phyloP scores from a whole-genome alignment of 2,797 vertebrate species.

The Dendrocincla tyrannina region DNA sequence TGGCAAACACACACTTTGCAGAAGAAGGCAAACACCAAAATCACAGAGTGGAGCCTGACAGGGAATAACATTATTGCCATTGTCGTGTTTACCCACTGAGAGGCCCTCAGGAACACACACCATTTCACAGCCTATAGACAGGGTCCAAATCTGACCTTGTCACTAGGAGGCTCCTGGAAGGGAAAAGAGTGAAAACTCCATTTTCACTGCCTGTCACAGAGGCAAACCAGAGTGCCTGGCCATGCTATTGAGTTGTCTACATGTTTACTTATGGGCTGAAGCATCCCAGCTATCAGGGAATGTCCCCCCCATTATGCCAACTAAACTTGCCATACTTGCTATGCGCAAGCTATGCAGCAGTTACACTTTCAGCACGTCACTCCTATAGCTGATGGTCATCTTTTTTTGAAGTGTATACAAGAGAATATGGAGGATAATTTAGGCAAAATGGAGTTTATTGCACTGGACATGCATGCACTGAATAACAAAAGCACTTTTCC shows the following conservation, averaged over 20 bases:
- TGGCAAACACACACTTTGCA: accelerated
- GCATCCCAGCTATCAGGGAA: not conserved
- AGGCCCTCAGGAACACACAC: not conserved
- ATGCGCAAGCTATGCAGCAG: not conserved
- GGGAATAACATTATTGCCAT: not conserved
- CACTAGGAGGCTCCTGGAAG: not conserved
- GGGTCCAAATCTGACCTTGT: not conserved
- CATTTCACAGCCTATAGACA: accelerated
- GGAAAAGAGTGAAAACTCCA: not conserved
- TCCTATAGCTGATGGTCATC: not conserved
- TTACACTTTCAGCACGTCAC: not conserved
- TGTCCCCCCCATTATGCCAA: not conserved
- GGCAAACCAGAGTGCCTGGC: not conserved
- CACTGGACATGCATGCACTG: not conserved
- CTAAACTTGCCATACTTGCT: not conserved
- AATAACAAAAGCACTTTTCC: not conserved
- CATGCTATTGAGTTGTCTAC: not conserved
- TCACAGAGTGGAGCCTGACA: not conserved
- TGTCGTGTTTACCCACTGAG: not conserved
- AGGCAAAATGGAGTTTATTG: not conserved
- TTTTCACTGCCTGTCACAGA: not conserved
- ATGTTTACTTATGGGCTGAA: not conserved
- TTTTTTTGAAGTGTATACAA: not conserved
- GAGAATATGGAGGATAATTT: not conserved
- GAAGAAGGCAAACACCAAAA: not conserved